Evolutionary conservation across 2,797 vertebrate genomes (phyloP).

Genomic region (Chromis chromis): DNA sequence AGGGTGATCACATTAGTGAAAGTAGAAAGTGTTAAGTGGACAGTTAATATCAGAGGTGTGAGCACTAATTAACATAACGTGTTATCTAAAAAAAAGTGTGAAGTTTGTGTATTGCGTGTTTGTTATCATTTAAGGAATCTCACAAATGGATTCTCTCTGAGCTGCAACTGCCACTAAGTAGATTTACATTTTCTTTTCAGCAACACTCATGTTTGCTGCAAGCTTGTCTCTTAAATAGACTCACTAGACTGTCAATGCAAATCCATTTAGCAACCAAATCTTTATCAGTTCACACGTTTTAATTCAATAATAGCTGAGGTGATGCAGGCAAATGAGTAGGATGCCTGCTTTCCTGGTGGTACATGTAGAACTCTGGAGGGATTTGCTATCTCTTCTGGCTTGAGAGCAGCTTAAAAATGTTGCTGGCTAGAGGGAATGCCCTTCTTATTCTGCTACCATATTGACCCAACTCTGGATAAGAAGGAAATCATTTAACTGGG

Average conservation of each 20-base stretch:
- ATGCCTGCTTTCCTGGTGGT: no score
- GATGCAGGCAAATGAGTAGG: no score
- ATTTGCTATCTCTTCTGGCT: no score
- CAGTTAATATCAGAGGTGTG: conserved; percentile 52
- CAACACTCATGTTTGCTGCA: not conserved
- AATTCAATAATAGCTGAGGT: not conserved
- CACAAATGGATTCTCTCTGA: not conserved
- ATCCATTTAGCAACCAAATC: not conserved
- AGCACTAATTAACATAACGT: conserved; percentile 43
- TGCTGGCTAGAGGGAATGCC: no score
- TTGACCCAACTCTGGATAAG: no score
- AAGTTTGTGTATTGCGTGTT: conserved; percentile 55
- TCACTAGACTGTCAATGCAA: not conserved
- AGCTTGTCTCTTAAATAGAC: not conserved
- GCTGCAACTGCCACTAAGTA: not conserved
- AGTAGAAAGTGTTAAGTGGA: conserved; percentile 65
- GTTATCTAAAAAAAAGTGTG: conserved; percentile 23
- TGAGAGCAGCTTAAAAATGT: no score
- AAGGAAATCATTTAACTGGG: no score
- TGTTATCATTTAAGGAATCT: conserved; percentile 28
- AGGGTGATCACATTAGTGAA: conserved; percentile 69
- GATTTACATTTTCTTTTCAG: conserved; percentile 7
- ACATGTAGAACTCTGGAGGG: no score
- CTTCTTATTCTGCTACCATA: no score
- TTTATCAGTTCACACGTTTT: not conserved